A percentile compares a stretch with the other conserved stretches of the same genome.
Evolutionary conservation across 1,140 invertebrate genomes (phyloP).

Genomic region (Procambarus virginalis): DNA sequence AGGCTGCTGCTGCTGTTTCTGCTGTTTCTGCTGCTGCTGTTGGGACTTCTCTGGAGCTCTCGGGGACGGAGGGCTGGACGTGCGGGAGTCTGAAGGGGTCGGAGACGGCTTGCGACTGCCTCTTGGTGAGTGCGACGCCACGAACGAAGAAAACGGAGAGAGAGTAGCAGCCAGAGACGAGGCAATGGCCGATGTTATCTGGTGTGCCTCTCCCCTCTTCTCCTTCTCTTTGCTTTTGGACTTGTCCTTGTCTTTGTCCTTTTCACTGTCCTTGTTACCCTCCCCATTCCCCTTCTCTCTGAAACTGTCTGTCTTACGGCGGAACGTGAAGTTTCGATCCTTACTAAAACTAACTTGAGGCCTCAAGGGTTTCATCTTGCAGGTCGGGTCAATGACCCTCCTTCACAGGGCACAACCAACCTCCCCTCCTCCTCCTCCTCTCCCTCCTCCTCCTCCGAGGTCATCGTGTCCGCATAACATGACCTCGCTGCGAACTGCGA

Average conservation of each 20-base stretch:
- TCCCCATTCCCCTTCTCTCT: conserved; percentile 20
- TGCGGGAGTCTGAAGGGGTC: conserved; percentile 26
- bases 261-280: conserved; percentile 27
- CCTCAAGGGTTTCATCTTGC: conserved; percentile 51
- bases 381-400: not conserved
- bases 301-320: conserved; percentile 53
- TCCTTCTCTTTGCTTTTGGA: conserved; percentile 39
- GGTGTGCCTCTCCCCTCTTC: conserved; percentile 1
- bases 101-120: conserved; percentile 50
- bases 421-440: no score
- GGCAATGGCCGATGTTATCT: conserved; percentile 47
- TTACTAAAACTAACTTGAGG: conserved; percentile 59
- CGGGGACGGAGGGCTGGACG: conserved; percentile 39
- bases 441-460: no score
- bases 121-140: conserved; percentile 60
- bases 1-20: not conserved
- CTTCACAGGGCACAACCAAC: no score
- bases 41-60: not conserved
- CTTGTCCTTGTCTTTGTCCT: conserved; percentile 19
- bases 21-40: no score
- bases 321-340: conserved; percentile 56
- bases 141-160: conserved; percentile 64
- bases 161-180: conserved; percentile 64
- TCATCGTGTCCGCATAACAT: no score
- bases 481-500: no score